Conservation (phyloP, 2,888 invertebrate genomes). For the Sicus ferrugineus region DNA sequence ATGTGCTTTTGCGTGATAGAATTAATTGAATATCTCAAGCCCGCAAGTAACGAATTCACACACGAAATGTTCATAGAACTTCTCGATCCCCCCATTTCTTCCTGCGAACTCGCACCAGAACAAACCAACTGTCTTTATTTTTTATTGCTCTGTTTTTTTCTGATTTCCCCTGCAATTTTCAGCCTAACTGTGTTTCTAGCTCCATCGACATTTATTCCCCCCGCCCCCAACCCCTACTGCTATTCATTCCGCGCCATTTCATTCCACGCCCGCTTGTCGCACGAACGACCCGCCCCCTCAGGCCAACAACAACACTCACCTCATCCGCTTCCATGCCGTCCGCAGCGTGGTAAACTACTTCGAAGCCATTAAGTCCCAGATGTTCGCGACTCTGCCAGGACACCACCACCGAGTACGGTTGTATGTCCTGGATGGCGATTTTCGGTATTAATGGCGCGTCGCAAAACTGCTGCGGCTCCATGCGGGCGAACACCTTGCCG, state of each 20-base stretch:
- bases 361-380: conserved; percentile 83
- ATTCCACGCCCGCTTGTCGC: too few species aligned
- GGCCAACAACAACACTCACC: conserved; percentile 36
- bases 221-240: too few species aligned
- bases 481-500: conserved; percentile 77
- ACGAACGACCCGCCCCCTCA: neutral
- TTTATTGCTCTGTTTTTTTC: too few species aligned
- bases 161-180: too few species aligned
- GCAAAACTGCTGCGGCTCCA: conserved; percentile 82
- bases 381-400: conserved; percentile 91
- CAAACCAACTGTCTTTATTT: too few species aligned
- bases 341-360: conserved; percentile 82
- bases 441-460: conserved; percentile 83
- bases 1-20: too few species aligned
- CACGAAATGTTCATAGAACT: neutral
- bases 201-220: too few species aligned
- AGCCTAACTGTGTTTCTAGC: too few species aligned
- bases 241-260: neutral
- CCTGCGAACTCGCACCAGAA: too few species aligned
- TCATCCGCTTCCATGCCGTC: conserved; percentile 60
- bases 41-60: too few species aligned
- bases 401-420: conserved; percentile 84
- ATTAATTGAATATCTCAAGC: too few species aligned
- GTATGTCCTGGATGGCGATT: conserved; percentile 87
- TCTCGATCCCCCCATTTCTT: neutral